These are phyloP conservation scores for Tupaia chinensis DNA, from an alignment of 2,113 vertebrate species.

Conservation along the genomic window DNA sequence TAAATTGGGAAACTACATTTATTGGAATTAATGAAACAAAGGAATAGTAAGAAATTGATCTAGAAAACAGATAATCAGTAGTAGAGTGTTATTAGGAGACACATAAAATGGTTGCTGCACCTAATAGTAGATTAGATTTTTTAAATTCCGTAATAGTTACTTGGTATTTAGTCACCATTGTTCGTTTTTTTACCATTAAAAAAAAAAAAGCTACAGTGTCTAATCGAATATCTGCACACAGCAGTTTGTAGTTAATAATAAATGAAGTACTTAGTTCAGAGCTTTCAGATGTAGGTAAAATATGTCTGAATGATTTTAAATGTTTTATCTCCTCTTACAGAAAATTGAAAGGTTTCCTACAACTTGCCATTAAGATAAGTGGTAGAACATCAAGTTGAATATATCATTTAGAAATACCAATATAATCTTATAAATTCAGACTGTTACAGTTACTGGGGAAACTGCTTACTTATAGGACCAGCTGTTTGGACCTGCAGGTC, in stretches of 20 bases:
- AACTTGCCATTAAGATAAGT: neutral
- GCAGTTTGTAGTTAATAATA: constrained; percentile 18
- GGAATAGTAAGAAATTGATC: neutral
- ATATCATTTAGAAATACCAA: constrained; percentile 9
- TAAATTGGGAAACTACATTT: neutral
- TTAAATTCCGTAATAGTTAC: neutral
- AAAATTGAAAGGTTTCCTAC: constrained; percentile 26
- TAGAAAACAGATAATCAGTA: neutral
- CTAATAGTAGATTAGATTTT: neutral
- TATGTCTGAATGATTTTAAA: neutral
- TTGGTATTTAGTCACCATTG: neutral
- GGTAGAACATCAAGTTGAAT: constrained; percentile 37
- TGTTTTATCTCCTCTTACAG: neutral
- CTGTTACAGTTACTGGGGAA: neutral
- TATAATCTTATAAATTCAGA: neutral
- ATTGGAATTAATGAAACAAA: constrained; percentile 21
- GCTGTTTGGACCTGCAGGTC: neutral
- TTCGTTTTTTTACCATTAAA: neutral
- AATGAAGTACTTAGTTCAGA: neutral
- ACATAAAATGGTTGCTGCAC: neutral
- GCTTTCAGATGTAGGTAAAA: constrained; percentile 43
- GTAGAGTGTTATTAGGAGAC: neutral
- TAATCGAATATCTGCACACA: neutral
- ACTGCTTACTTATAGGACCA: neutral
- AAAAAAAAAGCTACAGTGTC: neutral